Conservation (phyloP, 2,888 invertebrate genomes). For the Pachydiplax longipennis region DNA sequence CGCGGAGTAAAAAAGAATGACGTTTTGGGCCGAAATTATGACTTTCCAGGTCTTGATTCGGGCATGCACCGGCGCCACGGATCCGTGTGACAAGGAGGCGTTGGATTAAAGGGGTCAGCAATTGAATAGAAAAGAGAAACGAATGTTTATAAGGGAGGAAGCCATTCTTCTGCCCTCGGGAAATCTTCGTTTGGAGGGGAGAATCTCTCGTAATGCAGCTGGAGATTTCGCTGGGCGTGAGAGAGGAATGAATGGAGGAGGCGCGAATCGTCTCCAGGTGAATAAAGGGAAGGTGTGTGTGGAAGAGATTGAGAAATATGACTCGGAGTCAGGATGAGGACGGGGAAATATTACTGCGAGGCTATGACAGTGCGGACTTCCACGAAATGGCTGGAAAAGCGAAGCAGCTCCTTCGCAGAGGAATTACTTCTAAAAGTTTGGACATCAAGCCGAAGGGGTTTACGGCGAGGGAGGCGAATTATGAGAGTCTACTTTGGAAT, state of each 20-base stretch:
- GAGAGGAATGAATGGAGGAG: not conserved
- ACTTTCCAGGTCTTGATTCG: not conserved
- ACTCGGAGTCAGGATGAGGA: not conserved
- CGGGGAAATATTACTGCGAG: not conserved
- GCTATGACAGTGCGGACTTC: not conserved
- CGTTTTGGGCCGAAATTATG: not conserved
- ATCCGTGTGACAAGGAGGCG: not conserved
- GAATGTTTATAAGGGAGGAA: not conserved
- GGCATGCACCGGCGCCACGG: not conserved
- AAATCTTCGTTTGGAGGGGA: not conserved
- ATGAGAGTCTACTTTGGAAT: too few relatives aligned
- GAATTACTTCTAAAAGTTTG: not conserved
- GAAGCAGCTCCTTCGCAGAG: not conserved
- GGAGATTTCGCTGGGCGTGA: not conserved
- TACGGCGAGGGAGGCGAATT: too few relatives aligned
- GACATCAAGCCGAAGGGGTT: too few relatives aligned
- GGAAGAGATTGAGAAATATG: not conserved
- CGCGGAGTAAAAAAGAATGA: not conserved
- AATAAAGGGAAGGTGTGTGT: not conserved
- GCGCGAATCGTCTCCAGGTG: not conserved
- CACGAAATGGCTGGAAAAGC: not conserved
- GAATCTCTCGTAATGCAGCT: not conserved
- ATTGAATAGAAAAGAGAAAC: not conserved
- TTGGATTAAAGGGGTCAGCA: not conserved
- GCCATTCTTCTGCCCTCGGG: not conserved